Base-by-base conservation (phyloP, 2,113 vertebrate genomes). In the Hippocampus abdominalis region DNA sequence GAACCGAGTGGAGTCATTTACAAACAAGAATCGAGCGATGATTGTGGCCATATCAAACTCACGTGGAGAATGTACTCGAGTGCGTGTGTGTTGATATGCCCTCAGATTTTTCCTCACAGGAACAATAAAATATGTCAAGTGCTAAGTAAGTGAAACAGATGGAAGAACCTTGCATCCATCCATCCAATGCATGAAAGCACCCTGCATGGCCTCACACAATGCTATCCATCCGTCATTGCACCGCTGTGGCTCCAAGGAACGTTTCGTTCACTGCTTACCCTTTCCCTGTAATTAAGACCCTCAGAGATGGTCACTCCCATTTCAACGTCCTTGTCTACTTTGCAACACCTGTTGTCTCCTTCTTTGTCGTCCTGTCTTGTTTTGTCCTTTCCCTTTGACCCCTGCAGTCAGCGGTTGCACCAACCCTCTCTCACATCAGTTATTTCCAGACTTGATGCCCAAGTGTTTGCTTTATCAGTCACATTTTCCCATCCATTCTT, bases 401-500 rank as follows among this genome's bases (percentile, higher is more conserved):
- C 71, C 70, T 32, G 53, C 57, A 80, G 81, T 69, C 13, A 70
- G 23, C 4, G 12, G 15, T 67, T 11, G 27, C 44, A 16, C 46
- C 68, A 74, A 76, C 72, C 77, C 72, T 75, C 72, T 64, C 79
- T 68, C 42, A 66, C 71, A 46, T 76, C 44, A 16, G 16, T 83
- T 69, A 81, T 81, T 85, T 82, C 70, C 70, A 51, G 80, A 77
- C 80, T 83, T 68, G 78, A 79, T 72, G 83, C 73, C 32, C 84
- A 81, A 82, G 75, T 5, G 70, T 86, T 87, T 83, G 74, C 76
- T 71, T 81, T 79, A 84, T 89, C 83, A 86, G 87, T 88, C 86
- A 83, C 81, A 77, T 88, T 88, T 81, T 60, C 81, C 42, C 86
- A 80, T 85, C 81, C 82, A 71, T 86, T 79, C 85, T 80, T 81